phyloP scores from a whole-genome alignment of 2,888 invertebrate genomes.

The Byasa hedistus region DNA sequence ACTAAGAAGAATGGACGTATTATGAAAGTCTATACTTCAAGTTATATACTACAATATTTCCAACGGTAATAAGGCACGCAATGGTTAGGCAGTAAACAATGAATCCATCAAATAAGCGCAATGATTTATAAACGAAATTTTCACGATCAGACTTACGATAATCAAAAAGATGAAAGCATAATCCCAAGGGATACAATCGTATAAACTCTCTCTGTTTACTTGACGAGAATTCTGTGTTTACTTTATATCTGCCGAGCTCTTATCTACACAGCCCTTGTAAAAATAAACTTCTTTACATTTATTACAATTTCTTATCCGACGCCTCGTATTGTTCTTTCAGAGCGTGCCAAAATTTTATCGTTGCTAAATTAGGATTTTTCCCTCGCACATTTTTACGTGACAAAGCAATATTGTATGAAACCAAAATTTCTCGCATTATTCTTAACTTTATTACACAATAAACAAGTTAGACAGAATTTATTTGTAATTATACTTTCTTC shows the following conservation, averaged over 20 bases:
- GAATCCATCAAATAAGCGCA: conserved; percentile 5
- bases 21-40: too few relatives aligned
- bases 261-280: conserved; percentile 48
- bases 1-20: too few relatives aligned
- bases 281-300: conserved; percentile 52
- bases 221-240: conserved; percentile 31
- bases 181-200: conserved; percentile 29
- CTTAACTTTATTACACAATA: not conserved
- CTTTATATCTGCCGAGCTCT: conserved; percentile 35
- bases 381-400: conserved; percentile 33
- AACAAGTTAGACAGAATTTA: conserved; percentile 11
- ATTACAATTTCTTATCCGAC: conserved; percentile 49
- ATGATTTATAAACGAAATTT: conserved; percentile 11
- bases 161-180: conserved; percentile 30
- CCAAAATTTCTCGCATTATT: conserved; percentile 19
- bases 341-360: conserved; percentile 42
- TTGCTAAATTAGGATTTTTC: conserved; percentile 36
- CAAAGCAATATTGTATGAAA: conserved; percentile 30
- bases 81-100: not conserved
- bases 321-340: conserved; percentile 46
- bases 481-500: too few relatives aligned
- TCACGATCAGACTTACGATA: conserved; percentile 22
- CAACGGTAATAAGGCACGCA: too few relatives aligned
- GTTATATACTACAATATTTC: too few relatives aligned
- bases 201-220: conserved; percentile 30